phyloP scores from a whole-genome alignment of 53 echinoderm and acorn worm species.

The Paracentrotus lividus region DNA sequence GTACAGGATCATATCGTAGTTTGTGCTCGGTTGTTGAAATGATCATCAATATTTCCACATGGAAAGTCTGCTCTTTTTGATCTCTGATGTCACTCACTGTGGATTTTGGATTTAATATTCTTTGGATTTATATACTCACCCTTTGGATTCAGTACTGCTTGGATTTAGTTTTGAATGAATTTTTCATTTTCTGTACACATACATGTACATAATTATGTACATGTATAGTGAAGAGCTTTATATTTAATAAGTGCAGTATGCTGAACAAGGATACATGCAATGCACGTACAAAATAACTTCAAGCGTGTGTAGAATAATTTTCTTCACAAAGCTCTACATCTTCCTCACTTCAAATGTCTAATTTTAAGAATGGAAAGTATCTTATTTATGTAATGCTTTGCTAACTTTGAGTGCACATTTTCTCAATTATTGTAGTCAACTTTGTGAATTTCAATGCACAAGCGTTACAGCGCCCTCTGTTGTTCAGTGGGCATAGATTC shows the following conservation, averaged over 20 bases:
- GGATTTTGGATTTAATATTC: constrained; percentile 7
- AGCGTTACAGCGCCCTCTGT: constrained; percentile 79
- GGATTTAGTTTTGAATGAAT: not conserved
- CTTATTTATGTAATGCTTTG: not conserved
- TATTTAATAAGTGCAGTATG: not conserved
- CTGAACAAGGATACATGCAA: not conserved
- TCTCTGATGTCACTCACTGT: no score
- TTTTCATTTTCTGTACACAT: not conserved
- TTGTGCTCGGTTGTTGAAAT: no score
- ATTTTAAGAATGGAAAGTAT: not conserved
- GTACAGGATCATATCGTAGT: not conserved
- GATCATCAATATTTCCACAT: no score
- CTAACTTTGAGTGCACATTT: not conserved
- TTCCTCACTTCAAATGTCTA: not conserved
- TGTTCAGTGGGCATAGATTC: constrained; percentile 83
- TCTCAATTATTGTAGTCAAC: not conserved
- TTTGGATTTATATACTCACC: not conserved
- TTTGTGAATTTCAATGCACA: constrained; percentile 65
- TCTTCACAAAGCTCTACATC: no score
- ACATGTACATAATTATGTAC: no score
- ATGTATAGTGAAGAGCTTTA: no score
- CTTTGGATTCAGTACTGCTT: not conserved
- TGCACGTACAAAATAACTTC: no score
- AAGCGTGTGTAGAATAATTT: no score
- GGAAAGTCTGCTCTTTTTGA: no score